Evolutionary conservation across 1,140 invertebrate species (phyloP).

Genomic region (Antheraea pernyi): DNA sequence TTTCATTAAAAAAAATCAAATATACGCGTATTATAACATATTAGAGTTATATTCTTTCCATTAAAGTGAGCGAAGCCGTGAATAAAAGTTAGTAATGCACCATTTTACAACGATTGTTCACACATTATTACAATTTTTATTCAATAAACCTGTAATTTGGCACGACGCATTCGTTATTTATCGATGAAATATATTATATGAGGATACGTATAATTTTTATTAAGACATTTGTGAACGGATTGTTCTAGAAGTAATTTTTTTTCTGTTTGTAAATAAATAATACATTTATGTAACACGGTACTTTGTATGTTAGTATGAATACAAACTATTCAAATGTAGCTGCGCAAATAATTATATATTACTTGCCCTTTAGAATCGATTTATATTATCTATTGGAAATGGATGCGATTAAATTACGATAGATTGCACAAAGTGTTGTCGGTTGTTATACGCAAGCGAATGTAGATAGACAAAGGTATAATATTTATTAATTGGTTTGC

Average conservation of each 20-base stretch:
- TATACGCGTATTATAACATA: too few species aligned
- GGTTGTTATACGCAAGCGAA: not conserved
- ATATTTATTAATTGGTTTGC: not conserved
- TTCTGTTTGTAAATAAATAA: not conserved
- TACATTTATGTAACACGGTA: not conserved
- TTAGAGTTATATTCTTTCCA: too few species aligned
- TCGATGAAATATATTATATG: too few species aligned
- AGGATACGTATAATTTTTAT: too few species aligned
- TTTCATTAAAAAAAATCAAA: too few species aligned
- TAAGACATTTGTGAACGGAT: too few species aligned
- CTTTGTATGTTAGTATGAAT: not conserved
- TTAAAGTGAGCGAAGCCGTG: too few species aligned
- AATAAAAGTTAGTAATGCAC: too few species aligned
- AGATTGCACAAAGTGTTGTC: slow-evolving; percentile 5
- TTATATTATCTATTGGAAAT: slow-evolving; percentile 11
- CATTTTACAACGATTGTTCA: too few species aligned
- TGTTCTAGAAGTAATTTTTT: not conserved
- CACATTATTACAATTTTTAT: too few species aligned
- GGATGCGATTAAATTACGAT: slow-evolving; percentile 7
- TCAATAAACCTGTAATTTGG: too few species aligned
- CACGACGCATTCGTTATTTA: too few species aligned
- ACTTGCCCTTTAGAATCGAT: slow-evolving; percentile 13
- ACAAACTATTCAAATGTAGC: not conserved
- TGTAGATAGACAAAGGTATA: not conserved
- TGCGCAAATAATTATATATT: not conserved